A percentile compares a stretch with the other conserved stretches of the same genome.
These are phyloP conservation scores for Acanthococcus lagerstroemiae DNA, from an alignment of 2,888 invertebrate genomes.

Conservation along the genomic window DNA sequence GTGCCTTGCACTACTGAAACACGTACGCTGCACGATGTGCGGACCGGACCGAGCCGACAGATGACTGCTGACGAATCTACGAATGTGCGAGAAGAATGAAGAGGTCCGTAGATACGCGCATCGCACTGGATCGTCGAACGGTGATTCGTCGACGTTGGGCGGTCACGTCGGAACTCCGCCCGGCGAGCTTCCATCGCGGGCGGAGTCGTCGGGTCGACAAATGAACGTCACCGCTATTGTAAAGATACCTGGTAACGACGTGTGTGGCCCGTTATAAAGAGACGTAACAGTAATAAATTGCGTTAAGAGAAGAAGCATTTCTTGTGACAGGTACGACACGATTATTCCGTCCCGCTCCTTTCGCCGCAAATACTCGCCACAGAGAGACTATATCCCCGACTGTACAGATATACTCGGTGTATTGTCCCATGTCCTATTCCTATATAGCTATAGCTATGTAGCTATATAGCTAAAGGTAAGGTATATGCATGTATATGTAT, in stretches of 20 bases:
- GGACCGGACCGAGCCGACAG: no score
- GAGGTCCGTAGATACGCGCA: no score
- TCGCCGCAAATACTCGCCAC: neutral
- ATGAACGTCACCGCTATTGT: slow-evolving; percentile 21
- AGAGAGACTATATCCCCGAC: neutral
- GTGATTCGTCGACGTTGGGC: neutral
- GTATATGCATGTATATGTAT: no score
- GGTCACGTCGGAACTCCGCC: neutral
- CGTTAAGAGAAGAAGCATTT: slow-evolving; percentile 29
- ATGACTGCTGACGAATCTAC: no score
- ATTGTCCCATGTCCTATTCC: no score
- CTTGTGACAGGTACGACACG: slow-evolving; percentile 27
- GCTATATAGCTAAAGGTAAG: no score
- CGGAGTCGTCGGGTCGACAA: slow-evolving; percentile 6
- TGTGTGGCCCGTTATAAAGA: slow-evolving; percentile 31
- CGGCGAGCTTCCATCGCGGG: neutral
- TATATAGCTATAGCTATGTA: no score
- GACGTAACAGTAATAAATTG: slow-evolving; percentile 31
- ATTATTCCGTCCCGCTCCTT: slow-evolving; percentile 22
- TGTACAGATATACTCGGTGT: neutral
- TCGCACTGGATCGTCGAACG: neutral
- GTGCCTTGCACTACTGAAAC: no score
- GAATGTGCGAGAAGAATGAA: no score
- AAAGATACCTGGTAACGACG: slow-evolving; percentile 27
- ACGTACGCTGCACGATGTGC: no score